A percentile compares a stretch with the other conserved stretches of the same genome.
These are phyloP conservation scores for Ploceus nigricollis DNA, from an alignment of 2,113 vertebrate genomes.

Conservation along the genomic window DNA sequence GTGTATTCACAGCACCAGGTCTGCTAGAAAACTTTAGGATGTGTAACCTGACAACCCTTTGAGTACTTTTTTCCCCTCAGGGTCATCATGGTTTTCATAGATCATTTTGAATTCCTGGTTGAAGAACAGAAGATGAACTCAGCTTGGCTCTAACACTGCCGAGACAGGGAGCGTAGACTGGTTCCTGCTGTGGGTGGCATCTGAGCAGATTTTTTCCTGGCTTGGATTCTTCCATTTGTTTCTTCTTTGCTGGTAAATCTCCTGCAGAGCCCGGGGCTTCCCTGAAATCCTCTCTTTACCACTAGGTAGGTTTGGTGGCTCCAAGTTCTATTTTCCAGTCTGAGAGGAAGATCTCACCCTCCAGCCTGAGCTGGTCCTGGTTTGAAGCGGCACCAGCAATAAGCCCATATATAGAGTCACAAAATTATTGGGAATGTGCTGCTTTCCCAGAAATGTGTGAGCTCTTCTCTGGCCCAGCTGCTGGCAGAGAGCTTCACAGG, in stretches of 20 bases:
- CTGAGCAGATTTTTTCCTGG: not conserved
- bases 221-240: not conserved
- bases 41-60: slow-evolving; percentile 54
- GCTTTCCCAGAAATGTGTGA: not conserved
- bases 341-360: not conserved
- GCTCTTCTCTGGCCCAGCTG: not conserved
- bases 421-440: not conserved
- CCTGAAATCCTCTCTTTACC: not conserved
- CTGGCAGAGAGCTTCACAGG: not conserved
- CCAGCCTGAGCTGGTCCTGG: not conserved
- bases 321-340: slow-evolving; percentile 20
- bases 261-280: not conserved
- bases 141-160: not conserved
- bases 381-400: not conserved
- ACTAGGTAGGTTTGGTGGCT: not conserved
- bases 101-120: not conserved
- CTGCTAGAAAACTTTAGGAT: slow-evolving; percentile 17
- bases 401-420: not conserved
- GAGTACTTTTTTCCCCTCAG: slow-evolving; percentile 41
- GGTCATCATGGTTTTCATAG: not conserved
- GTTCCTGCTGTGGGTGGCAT: not conserved
- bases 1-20: not conserved
- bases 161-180: not conserved
- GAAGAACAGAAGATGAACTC: not conserved
- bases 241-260: slow-evolving; percentile 25